Percentiles rank a stretch among this genome's conserved stretches.
Evolutionary conservation across 1,140 invertebrate species (phyloP).

Genomic region (Hypsibius dujardini): DNA sequence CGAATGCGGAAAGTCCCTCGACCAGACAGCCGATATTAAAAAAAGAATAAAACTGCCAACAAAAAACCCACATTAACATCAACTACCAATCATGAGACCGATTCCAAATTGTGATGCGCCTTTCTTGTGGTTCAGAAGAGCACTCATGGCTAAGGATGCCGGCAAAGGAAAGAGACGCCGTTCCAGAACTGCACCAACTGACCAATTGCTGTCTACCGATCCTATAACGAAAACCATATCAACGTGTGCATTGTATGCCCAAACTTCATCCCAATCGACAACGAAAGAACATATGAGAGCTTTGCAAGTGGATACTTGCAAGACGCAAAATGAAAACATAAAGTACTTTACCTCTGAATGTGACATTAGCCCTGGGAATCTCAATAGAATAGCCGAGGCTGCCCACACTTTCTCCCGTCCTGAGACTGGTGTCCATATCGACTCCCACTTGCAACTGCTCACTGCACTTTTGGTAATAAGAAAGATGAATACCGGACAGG

Average conservation of each 20-base stretch:
- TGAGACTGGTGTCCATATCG: constrained; percentile 51
- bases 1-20: no score
- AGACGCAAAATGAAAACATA: not conserved
- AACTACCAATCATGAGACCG: constrained; percentile 33
- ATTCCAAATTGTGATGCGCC: constrained; percentile 35
- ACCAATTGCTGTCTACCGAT: constrained; percentile 85
- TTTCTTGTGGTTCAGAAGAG: constrained; percentile 63
- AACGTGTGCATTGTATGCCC: not conserved
- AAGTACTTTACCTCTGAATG: constrained; percentile 57
- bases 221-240: constrained; percentile 40
- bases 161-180: constrained; percentile 79
- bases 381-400: constrained; percentile 89
- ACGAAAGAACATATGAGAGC: not conserved
- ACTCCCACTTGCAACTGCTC: constrained; percentile 59
- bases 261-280: not conserved
- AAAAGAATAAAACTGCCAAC: no score
- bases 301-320: not conserved
- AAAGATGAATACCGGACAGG: constrained; percentile 60
- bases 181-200: constrained; percentile 75
- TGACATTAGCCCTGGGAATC: constrained; percentile 79
- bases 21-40: no score
- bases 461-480: constrained; percentile 84
- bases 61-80: not conserved
- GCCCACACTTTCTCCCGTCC: constrained; percentile 73
- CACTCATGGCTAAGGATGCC: constrained; percentile 78